A percentile compares a stretch with the other conserved stretches of the same genome.
Conservation (phyloP, 2,888 invertebrate genomes). For the Agrotis ipsilon region DNA sequence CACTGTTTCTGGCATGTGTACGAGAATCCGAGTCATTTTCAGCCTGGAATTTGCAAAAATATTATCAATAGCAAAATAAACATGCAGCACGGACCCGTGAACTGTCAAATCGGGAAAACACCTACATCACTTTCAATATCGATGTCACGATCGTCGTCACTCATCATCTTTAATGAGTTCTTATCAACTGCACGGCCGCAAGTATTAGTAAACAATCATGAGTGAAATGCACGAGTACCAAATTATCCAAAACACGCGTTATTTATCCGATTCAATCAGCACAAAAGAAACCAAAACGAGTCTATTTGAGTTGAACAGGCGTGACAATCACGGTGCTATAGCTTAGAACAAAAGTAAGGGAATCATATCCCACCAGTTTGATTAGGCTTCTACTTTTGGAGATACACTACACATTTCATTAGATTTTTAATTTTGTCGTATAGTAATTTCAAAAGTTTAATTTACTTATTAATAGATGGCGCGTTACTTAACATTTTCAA, state of each 20-base stretch:
- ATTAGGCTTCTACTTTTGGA: too few relatives aligned
- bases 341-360: not conserved
- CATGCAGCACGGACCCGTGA: slow-evolving; percentile 61
- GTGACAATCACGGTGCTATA: slow-evolving; percentile 64
- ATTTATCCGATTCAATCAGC: slow-evolving; percentile 34
- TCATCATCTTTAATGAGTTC: slow-evolving; percentile 92
- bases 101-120: slow-evolving; percentile 77
- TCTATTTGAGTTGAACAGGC: slow-evolving; percentile 66
- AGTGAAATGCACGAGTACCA: slow-evolving; percentile 60
- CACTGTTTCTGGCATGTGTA: slow-evolving; percentile 92
- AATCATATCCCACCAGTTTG: too few relatives aligned
- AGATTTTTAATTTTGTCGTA: too few relatives aligned
- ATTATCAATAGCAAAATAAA: slow-evolving; percentile 70
- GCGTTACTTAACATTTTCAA: too few relatives aligned
- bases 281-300: slow-evolving; percentile 51
- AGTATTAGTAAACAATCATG: slow-evolving; percentile 75
- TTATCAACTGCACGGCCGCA: slow-evolving; percentile 53
- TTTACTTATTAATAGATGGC: too few relatives aligned
- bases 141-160: slow-evolving; percentile 98
- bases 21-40: slow-evolving; percentile 95
- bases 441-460: too few relatives aligned
- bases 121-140: slow-evolving; percentile 99
- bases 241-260: slow-evolving; percentile 52
- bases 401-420: too few relatives aligned
- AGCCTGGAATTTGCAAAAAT: slow-evolving; percentile 90